Evolutionary conservation across 2,797 vertebrate species (phyloP), one percentile per base, ranked within the genome.

Genomic region (Coregonus suidteri): DNA sequence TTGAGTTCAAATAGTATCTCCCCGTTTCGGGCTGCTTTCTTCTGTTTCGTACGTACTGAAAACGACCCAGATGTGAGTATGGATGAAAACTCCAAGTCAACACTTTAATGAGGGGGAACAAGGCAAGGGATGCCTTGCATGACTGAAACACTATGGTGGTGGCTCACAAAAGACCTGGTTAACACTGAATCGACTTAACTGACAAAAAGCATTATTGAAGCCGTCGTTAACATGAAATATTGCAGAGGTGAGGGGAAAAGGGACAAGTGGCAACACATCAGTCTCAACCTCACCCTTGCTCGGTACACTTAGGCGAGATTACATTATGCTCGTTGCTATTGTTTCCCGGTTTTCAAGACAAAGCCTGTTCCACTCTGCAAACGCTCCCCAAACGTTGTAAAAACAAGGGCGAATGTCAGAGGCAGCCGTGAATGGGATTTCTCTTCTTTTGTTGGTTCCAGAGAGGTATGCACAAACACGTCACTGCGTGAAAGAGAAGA

Each of bases 381-480:
- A 93, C 77, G 76, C 85, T 79, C 90, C 89, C 89, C 74, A 72
- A 79, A 89, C 88, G 91, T 84, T 91, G 90, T 89, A 90, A 93
- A 91, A 93, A 91, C 92, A 93, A 91, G 90, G 88, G 88, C 82
- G 89, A 90, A 91, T 87, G 91, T 91, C 88, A 89, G 90, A 92
- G 89, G 87, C 83, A 87, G 83, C 18, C 66, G 82, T 90, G 91
- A 92, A 91, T 83, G 86, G 89, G 88, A 90, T 90, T 85, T 91
- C 64, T 75, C 83, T 83, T 79, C 91, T 90, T 90, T 92, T 91
- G 88, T 90, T 79, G 13, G 52, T 80, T 77, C 41, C 5, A 76
- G 75, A 62, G 84, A 92, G 96, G 95, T 95, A 97, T 96, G 96
- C 95, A 96, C 96, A 96, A 95, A 96, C 95, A 94, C 91, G 93